Conservation (phyloP, 1,140 invertebrate species). For the Neodiprion lecontei region DNA sequence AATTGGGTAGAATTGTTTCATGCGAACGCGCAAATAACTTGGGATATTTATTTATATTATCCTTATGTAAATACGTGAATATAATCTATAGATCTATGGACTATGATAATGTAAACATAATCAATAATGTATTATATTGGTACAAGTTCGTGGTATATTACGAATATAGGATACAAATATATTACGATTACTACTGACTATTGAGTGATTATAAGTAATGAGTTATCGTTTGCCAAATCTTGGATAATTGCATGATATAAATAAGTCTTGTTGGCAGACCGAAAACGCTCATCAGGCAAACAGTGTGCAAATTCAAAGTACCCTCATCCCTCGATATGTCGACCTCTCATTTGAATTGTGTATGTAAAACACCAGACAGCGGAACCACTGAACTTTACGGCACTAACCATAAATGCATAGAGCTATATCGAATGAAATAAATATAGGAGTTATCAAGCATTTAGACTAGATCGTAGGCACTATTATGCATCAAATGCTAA, state of each 20-base stretch:
- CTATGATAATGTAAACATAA: slow-evolving; percentile 53
- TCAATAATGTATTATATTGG: slow-evolving; percentile 58
- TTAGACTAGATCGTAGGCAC: slow-evolving; percentile 51
- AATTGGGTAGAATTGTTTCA: slow-evolving; percentile 34
- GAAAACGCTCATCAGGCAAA: not conserved
- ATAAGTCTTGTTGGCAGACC: not conserved
- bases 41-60: slow-evolving; percentile 26
- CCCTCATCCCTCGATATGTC: slow-evolving; percentile 25
- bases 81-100: slow-evolving; percentile 55
- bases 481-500: slow-evolving; percentile 53
- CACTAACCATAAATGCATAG: slow-evolving; percentile 46
- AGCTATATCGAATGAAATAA: slow-evolving; percentile 49
- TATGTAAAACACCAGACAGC: slow-evolving; percentile 15
- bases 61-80: slow-evolving; percentile 55
- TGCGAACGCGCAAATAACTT: slow-evolving; percentile 30
- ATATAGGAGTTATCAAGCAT: slow-evolving; percentile 53
- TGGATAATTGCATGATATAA: not conserved
- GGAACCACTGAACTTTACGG: slow-evolving; percentile 44
- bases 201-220: slow-evolving; percentile 42
- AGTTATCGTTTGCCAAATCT: slow-evolving; percentile 33
- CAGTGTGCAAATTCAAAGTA: no score
- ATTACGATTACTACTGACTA: slow-evolving; percentile 46
- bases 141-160: slow-evolving; percentile 52
- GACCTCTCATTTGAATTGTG: slow-evolving; percentile 20
- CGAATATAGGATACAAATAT: slow-evolving; percentile 30